phyloP scores from a whole-genome alignment of 2,888 invertebrate genomes.

The Malacosoma neustria region DNA sequence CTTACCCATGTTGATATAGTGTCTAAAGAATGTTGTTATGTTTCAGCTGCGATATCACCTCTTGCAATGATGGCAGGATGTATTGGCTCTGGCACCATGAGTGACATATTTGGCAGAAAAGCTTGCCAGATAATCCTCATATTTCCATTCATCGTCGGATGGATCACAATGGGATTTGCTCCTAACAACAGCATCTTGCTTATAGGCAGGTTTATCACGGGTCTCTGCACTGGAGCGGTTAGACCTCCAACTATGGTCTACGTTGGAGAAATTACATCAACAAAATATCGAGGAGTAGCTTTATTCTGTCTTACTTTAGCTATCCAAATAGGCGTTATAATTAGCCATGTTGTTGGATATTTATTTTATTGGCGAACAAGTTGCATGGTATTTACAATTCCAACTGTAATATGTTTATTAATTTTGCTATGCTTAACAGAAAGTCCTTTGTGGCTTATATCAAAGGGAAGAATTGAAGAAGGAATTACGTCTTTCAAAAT shows the following conservation, averaged over 20 bases:
- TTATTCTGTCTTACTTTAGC: constrained; percentile 26
- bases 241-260: constrained; percentile 32
- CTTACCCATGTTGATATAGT: too few species aligned
- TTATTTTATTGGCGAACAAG: constrained; percentile 29
- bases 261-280: constrained; percentile 35
- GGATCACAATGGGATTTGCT: constrained; percentile 23
- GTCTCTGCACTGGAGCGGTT: constrained; percentile 26
- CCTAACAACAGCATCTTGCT: constrained; percentile 19
- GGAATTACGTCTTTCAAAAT: constrained; percentile 27
- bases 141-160: constrained; percentile 16
- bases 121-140: constrained; percentile 22
- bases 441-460: constrained; percentile 41
- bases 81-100: constrained; percentile 28
- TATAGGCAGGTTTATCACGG: constrained; percentile 28
- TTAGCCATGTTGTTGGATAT: constrained; percentile 28
- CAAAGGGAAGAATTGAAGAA: constrained; percentile 28
- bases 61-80: constrained; percentile 36
- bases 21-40: constrained; percentile 1
- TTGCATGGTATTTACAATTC: constrained; percentile 24
- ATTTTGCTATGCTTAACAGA: constrained; percentile 31
- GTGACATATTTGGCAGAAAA: constrained; percentile 35
- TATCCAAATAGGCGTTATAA: constrained; percentile 23
- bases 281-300: constrained; percentile 30
- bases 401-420: constrained; percentile 22
- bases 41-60: constrained; percentile 34